Evolutionary conservation across 1,140 invertebrate species (phyloP), one percentile per base, ranked within the genome.

Genomic region (Tetragnatha versicolor): DNA sequence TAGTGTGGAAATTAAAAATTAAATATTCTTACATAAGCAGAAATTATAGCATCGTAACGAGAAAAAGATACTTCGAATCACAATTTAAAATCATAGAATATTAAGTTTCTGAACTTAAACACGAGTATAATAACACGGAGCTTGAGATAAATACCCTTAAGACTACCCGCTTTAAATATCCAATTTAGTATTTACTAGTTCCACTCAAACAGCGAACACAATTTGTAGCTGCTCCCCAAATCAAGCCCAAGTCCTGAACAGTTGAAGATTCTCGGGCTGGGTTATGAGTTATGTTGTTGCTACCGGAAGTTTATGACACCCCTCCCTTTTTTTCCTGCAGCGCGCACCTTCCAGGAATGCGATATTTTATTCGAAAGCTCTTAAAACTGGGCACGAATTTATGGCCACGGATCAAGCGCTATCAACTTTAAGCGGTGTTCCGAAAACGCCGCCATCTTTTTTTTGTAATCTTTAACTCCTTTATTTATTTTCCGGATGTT

Each of bases 261-360:
- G 63, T 68, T 29, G 39, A 68, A 68, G 63, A 68, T 49, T 12
- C 3, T 49, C 33, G 63, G 31, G n/a, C 6, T 12, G 20, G 14
- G 45, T 68, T 68, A 45, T 68, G 63, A 63, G 60, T 63, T 68
- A 68, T 42, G 45, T 20, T 68, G 63, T 49, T 49, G 39, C 39
- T 6, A 31, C 39, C 39, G 31, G 45, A 68, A 68, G 63, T 68
- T 68, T 68, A 68, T 68, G 45, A 49, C 45, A 47, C 33, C 10
- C 17, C n/a, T n/a, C n/a, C n/a, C n/a, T n/a, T 17, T 31, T 45
- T 47, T 68, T 49, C 31, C 45, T 31, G 17, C 10, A 0, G 25
- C 51, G 14, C 51, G 35, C 12, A 61, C 58, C 33, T n/a, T 20
- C 0, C 4, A 3, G 42, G 39, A 63, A 63, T 68, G 9, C 63